Percentiles rank a stretch among this genome's conserved stretches.
Conservation (phyloP, 2,888 invertebrate species). For the Myathropa florea region DNA sequence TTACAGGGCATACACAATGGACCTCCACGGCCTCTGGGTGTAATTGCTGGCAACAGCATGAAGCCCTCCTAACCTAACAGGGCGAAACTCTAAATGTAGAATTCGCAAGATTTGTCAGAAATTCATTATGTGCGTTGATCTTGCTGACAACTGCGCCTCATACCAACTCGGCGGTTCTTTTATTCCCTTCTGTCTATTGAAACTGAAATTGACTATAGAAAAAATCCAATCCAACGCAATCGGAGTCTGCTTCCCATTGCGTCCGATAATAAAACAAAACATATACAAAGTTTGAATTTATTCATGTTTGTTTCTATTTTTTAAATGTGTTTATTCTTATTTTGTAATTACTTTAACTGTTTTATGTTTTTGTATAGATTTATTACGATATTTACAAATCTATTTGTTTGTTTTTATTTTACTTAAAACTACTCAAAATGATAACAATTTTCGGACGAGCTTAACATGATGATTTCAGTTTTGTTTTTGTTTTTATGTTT, state of each 20-base stretch:
- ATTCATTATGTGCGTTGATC: too few species aligned
- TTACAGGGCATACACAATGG: too few species aligned
- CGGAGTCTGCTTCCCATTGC: not conserved
- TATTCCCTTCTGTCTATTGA: not conserved
- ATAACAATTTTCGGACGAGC: slow-evolving; percentile 70
- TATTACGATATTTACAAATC: slow-evolving; percentile 69
- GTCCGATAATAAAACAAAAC: slow-evolving; percentile 24
- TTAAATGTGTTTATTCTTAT: slow-evolving; percentile 59
- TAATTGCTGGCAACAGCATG: too few species aligned
- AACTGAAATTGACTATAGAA: not conserved
- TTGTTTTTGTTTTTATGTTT: slow-evolving; percentile 7
- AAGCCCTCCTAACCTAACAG: too few species aligned
- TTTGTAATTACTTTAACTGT: slow-evolving; percentile 65
- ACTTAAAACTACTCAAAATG: slow-evolving; percentile 68
- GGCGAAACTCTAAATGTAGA: too few species aligned
- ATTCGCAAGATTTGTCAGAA: too few species aligned
- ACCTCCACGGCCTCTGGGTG: too few species aligned
- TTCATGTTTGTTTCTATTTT: slow-evolving; percentile 44
- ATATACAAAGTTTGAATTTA: slow-evolving; percentile 50
- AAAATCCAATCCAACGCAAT: not conserved
- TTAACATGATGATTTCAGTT: slow-evolving; percentile 52
- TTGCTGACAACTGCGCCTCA: too few species aligned
- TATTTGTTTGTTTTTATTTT: slow-evolving; percentile 48
- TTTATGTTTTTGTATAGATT: slow-evolving; percentile 59
- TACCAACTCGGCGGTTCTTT: too few species aligned